Evolutionary conservation across 2,797 vertebrate species (phyloP).

Genomic region (Sitta carolinensis): DNA sequence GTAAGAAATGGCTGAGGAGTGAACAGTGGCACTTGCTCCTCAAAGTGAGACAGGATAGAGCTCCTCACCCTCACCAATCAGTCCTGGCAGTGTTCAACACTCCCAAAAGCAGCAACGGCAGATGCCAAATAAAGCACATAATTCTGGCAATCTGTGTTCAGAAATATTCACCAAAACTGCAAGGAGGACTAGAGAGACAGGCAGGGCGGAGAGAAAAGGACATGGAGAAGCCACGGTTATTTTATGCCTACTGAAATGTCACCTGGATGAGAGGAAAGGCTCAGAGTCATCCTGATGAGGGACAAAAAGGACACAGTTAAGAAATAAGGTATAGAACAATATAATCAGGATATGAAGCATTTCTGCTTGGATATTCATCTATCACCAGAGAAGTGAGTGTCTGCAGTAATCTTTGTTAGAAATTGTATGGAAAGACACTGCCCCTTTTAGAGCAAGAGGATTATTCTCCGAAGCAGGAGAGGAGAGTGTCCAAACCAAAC

Average conservation of each 20-base stretch:
- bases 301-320: neutral
- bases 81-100: neutral
- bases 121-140: neutral
- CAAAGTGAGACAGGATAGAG: neutral
- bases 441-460: neutral
- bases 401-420: neutral
- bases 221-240: neutral
- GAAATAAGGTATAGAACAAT: neutral
- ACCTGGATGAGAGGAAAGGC: neutral
- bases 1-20: neutral
- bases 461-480: neutral
- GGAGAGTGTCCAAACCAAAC: neutral
- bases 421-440: neutral
- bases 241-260: neutral
- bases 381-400: neutral
- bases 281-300: neutral
- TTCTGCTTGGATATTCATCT: neutral
- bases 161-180: neutral
- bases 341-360: neutral
- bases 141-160: neutral
- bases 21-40: neutral
- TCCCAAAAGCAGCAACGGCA: neutral
- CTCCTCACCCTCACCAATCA: neutral
- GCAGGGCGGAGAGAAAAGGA: neutral
- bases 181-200: neutral